Conservation (phyloP, 2,113 vertebrate species). For the Tangachromis dhanisi region DNA sequence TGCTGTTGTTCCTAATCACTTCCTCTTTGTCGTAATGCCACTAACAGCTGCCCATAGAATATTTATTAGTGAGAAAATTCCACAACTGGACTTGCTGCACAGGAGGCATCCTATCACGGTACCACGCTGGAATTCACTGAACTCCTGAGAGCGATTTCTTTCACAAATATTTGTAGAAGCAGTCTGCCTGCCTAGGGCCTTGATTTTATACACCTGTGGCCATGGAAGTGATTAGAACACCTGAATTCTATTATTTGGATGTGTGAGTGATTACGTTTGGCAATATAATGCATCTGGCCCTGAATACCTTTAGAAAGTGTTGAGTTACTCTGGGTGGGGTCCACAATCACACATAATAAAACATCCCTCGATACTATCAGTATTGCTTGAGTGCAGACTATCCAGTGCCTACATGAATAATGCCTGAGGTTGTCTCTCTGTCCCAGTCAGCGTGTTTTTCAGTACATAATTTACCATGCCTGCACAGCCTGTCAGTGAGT, state of each 20-base stretch:
- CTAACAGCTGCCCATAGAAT: neutral
- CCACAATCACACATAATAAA: neutral
- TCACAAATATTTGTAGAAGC: neutral
- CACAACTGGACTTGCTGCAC: neutral
- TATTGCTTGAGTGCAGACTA: neutral
- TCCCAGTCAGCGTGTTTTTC: neutral
- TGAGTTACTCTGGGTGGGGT: neutral
- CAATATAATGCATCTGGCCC: neutral
- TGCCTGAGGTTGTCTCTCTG: neutral
- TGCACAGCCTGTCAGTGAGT: neutral
- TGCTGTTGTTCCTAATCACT: neutral
- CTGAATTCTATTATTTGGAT: neutral
- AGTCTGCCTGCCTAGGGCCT: neutral
- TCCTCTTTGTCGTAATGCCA: rapidly evolving
- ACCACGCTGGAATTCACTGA: neutral
- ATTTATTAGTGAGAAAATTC: neutral
- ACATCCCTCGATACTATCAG: neutral
- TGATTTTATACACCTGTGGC: neutral
- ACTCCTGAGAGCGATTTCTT: neutral
- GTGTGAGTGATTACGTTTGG: neutral
- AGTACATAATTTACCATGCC: neutral
- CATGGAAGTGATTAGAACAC: neutral
- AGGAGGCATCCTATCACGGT: neutral
- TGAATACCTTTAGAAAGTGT: neutral
- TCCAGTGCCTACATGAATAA: neutral